A percentile compares a stretch with the other conserved stretches of the same genome.
Conservation (phyloP, 2,888 invertebrate genomes). For the Sphaerophoria taeniata region DNA sequence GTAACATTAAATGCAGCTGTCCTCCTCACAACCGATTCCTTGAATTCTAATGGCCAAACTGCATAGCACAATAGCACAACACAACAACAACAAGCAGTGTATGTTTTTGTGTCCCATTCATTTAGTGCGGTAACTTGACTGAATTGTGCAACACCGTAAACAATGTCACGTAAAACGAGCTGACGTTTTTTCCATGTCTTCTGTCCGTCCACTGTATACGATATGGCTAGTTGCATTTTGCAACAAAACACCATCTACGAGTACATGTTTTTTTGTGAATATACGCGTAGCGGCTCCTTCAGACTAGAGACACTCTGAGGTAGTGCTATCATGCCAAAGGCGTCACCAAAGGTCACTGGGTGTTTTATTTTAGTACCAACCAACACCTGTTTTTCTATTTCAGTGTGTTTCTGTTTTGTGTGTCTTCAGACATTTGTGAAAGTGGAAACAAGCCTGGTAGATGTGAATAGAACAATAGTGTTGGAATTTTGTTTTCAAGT, state of each 20-base stretch:
- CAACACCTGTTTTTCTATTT: constrained; percentile 72
- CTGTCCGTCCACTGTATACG: constrained; percentile 50
- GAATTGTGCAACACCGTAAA: constrained; percentile 69
- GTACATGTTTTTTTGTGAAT: constrained; percentile 33
- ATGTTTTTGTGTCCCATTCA: constrained; percentile 52
- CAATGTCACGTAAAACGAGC: constrained; percentile 73
- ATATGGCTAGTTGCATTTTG: background rate
- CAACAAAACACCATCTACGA: constrained; percentile 26
- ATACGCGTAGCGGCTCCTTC: constrained; percentile 66
- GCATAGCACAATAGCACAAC: constrained; percentile 7
- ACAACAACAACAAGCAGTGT: constrained; percentile 18
- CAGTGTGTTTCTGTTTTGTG: constrained; percentile 37
- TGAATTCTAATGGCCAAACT: constrained; percentile 68
- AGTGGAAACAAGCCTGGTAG: constrained; percentile 6
- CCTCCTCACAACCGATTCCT: constrained; percentile 58
- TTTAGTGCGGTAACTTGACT: constrained; percentile 61
- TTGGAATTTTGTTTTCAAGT: constrained; percentile 51
- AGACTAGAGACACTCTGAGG: too few species aligned
- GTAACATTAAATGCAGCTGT: too few species aligned
- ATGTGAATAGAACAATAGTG: constrained; percentile 28
- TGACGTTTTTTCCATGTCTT: constrained; percentile 64
- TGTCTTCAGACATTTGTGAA: background rate
- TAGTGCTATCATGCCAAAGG: constrained; percentile 37
- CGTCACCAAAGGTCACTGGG: constrained; percentile 67
- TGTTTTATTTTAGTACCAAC: constrained; percentile 45